These are phyloP conservation scores for Spilogale gracilis DNA, from an alignment of 2,113 vertebrate genomes.

Conservation along the genomic window DNA sequence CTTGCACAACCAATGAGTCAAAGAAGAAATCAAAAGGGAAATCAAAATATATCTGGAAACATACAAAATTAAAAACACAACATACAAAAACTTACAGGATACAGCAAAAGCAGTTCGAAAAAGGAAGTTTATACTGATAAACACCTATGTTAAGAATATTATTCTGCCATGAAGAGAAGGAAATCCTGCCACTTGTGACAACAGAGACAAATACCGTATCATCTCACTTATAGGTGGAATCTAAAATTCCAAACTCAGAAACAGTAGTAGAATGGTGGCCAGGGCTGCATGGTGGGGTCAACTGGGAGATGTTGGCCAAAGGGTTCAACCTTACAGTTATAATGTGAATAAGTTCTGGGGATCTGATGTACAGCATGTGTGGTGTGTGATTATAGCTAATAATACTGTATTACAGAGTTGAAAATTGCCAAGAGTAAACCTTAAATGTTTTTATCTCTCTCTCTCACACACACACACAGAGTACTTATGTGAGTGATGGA, in stretches of 20 bases:
- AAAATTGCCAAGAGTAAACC: neutral
- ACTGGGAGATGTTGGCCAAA: neutral
- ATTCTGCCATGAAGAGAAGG: neutral
- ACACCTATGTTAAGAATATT: neutral
- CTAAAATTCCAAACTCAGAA: neutral
- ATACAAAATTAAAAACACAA: neutral
- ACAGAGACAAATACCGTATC: neutral
- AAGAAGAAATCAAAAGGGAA: neutral
- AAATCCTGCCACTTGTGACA: neutral
- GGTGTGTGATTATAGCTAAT: neutral
- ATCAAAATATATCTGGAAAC: neutral
- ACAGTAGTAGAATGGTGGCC: neutral
- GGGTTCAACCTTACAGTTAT: neutral
- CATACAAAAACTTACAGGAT: neutral
- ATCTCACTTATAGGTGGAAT: neutral
- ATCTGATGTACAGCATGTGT: neutral
- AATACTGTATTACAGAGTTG: neutral
- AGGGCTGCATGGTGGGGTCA: neutral
- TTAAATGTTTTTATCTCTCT: neutral
- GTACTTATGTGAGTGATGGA: neutral
- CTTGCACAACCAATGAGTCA: neutral
- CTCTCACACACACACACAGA: neutral
- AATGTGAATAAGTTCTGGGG: neutral
- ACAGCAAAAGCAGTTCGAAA: neutral
- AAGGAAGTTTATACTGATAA: neutral